Conservation (phyloP, 2,797 vertebrate genomes). For the Xiphorhynchus erythropygius region DNA sequence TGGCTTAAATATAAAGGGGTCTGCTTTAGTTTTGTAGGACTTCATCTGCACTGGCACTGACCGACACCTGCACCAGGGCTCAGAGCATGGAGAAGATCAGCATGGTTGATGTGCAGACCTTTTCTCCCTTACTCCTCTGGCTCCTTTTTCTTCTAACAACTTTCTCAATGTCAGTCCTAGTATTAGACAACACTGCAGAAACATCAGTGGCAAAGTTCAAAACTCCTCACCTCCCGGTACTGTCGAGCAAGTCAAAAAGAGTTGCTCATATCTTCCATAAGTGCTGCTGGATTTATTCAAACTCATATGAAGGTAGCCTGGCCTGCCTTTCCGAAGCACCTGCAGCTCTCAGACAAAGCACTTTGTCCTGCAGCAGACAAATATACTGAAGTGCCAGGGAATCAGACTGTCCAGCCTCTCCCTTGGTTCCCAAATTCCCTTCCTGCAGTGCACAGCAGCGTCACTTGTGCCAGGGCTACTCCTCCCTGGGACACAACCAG, state of each 20-base stretch:
- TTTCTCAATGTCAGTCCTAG: accelerated
- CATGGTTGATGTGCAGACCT: accelerated
- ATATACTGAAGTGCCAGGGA: not conserved
- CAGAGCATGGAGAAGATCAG: not conserved
- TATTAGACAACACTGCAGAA: not conserved
- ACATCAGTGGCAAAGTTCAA: not conserved
- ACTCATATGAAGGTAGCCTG: not conserved
- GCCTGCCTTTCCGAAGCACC: not conserved
- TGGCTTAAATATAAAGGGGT: not conserved
- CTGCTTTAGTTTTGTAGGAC: not conserved
- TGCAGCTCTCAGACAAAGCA: not conserved
- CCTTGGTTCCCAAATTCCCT: not conserved
- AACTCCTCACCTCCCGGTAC: not conserved
- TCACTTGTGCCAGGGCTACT: not conserved
- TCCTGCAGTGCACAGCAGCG: accelerated
- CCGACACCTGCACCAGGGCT: not conserved
- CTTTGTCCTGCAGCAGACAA: not conserved
- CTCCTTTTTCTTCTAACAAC: not conserved
- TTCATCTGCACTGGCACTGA: not conserved
- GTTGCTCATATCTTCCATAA: not conserved
- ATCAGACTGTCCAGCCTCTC: not conserved
- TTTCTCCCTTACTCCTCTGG: not conserved
- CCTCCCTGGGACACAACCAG: accelerated
- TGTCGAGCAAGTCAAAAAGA: not conserved
- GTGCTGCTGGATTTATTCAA: constrained; percentile 6